Evolutionary conservation across 2,113 vertebrate genomes (phyloP).

Genomic region (Eretmochelys imbricata): DNA sequence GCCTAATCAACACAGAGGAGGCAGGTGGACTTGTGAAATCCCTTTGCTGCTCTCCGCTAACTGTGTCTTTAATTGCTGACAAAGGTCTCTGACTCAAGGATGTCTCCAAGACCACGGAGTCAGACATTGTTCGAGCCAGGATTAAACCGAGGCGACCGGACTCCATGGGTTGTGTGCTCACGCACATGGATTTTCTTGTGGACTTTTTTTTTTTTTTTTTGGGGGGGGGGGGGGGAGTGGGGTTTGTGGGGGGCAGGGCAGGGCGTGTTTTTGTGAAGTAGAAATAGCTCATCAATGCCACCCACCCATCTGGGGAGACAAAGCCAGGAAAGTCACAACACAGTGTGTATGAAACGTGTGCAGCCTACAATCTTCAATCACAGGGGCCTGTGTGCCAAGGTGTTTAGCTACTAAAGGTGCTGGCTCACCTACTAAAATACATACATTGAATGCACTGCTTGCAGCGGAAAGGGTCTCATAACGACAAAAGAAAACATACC

Average conservation of each 20-base stretch:
- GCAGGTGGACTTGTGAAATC: background rate
- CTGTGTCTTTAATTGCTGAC: background rate
- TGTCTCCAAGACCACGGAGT: background rate
- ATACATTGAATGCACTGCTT: background rate
- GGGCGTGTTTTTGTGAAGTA: background rate
- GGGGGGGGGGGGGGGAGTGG: too few species aligned
- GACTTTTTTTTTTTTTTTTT: background rate
- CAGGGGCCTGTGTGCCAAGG: background rate
- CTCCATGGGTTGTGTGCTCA: background rate
- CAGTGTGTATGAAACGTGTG: background rate
- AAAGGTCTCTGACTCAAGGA: background rate
- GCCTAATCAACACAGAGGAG: background rate
- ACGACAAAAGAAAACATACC: constrained; percentile 46
- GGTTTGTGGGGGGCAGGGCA: too few species aligned
- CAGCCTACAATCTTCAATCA: accelerated
- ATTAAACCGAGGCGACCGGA: accelerated
- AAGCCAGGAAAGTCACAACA: accelerated
- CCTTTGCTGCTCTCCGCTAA: background rate
- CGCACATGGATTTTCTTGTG: background rate
- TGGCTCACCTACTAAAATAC: background rate
- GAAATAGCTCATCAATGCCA: background rate
- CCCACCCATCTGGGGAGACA: background rate
- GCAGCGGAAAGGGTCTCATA: background rate
- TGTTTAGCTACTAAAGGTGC: background rate
- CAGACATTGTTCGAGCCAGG: accelerated